phyloP scores from a whole-genome alignment of 1,140 invertebrate genomes.

The Pogonomyrmex barbatus region DNA sequence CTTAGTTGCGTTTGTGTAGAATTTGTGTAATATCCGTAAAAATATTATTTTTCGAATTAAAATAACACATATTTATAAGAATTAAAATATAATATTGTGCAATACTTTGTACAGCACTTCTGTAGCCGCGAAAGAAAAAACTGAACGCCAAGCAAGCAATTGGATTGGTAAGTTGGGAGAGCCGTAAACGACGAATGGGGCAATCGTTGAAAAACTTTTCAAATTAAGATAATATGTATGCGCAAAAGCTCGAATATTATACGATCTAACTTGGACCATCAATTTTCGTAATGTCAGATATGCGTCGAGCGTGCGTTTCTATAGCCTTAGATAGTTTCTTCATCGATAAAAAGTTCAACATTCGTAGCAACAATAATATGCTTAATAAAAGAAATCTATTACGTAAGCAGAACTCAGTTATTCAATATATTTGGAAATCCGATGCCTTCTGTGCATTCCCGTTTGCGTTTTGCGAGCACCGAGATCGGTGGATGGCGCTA shows the following conservation, averaged over 20 bases:
- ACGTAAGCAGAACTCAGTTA: conserved; percentile 38
- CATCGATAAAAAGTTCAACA: not conserved
- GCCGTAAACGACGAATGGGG: conserved; percentile 34
- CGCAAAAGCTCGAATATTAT: conserved; percentile 41
- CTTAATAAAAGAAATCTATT: conserved; percentile 3
- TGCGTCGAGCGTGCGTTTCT: conserved; percentile 15
- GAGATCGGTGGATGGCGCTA: not conserved
- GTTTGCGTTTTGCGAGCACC: conserved; percentile 29
- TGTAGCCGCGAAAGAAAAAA: no score
- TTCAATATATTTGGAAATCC: conserved; percentile 16
- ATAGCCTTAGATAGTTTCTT: not conserved
- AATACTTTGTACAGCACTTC: not conserved
- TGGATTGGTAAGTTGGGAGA: conserved; percentile 40
- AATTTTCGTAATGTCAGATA: conserved; percentile 37
- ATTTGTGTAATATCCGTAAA: not conserved
- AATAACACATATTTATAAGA: not conserved
- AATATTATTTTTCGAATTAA: not conserved
- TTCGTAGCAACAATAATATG: conserved; percentile 26
- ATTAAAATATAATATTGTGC: not conserved
- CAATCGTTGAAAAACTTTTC: conserved; percentile 51
- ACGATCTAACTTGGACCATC: conserved; percentile 47
- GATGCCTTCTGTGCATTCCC: not conserved
- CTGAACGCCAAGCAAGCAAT: not conserved
- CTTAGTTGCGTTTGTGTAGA: not conserved
- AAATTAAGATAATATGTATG: conserved; percentile 54